Evolutionary conservation across 2,797 vertebrate species (phyloP).

Genomic region (Meriones psammophilus): DNA sequence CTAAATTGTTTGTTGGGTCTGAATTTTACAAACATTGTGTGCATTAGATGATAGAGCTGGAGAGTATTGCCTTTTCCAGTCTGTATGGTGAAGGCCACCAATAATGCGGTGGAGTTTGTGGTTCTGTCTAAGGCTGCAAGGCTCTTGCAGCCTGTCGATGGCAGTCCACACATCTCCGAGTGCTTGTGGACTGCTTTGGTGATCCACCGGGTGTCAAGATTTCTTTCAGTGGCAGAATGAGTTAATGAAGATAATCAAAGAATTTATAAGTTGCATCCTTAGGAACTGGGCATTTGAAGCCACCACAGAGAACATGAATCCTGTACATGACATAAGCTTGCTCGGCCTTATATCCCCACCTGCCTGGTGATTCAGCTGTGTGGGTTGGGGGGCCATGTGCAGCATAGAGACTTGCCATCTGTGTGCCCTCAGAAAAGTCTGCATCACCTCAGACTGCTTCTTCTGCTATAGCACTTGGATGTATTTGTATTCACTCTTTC

Average conservation of each 20-base stretch:
- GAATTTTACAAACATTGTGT: neutral
- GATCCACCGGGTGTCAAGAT: neutral
- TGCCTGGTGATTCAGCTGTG: neutral
- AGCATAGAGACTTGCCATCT: neutral
- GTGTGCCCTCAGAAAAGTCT: neutral
- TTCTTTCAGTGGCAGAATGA: neutral
- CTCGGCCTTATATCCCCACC: neutral
- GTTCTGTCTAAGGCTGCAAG: neutral
- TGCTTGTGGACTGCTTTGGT: neutral
- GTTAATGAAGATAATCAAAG: neutral
- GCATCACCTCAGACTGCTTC: neutral
- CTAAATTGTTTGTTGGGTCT: neutral
- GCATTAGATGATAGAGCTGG: neutral
- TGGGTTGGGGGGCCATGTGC: neutral
- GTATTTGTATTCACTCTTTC: neutral
- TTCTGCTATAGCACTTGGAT: neutral
- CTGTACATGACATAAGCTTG: neutral
- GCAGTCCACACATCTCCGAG: neutral
- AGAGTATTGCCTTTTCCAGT: neutral
- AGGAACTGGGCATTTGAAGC: neutral
- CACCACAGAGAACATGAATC: neutral
- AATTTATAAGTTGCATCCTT: neutral
- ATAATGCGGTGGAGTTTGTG: neutral
- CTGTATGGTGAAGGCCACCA: neutral
- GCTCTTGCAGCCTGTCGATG: neutral